Percentiles rank a stretch among this genome's conserved stretches.
Conservation (phyloP, 2,113 vertebrate species). For the Nestor notabilis region DNA sequence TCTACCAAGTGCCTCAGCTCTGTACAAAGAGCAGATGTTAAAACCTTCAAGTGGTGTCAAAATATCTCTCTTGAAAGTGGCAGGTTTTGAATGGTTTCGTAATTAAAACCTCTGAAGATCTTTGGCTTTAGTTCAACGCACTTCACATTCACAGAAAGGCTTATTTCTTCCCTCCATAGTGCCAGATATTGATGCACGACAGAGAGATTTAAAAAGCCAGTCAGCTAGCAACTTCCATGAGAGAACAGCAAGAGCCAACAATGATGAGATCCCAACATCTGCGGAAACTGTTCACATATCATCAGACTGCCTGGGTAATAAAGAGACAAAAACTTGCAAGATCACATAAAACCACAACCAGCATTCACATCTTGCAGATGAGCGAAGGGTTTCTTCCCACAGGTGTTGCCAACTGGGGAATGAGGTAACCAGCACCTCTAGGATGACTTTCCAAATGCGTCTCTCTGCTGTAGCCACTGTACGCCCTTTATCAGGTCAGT, state of each 20-base stretch:
- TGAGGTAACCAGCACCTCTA: background rate
- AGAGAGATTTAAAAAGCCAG: background rate
- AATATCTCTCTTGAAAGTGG: constrained; percentile 38
- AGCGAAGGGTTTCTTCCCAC: background rate
- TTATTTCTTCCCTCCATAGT: background rate
- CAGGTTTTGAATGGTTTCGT: constrained; percentile 33
- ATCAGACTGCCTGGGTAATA: background rate
- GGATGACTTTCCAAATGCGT: fast-evolving
- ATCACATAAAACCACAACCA: background rate
- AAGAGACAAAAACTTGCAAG: background rate
- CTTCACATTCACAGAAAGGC: constrained; percentile 29
- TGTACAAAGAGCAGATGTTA: constrained; percentile 31
- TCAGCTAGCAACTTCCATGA: background rate
- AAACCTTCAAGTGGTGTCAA: constrained; percentile 18
- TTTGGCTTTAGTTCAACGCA: constrained; percentile 43
- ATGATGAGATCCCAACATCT: background rate
- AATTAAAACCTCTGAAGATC: constrained; percentile 53
- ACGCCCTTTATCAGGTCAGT: background rate
- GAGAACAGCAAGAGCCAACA: background rate
- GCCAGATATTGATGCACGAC: background rate
- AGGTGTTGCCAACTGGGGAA: background rate
- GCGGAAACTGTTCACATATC: background rate
- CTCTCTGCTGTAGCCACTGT: background rate
- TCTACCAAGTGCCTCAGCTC: background rate
- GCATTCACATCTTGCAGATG: background rate